Conservation (phyloP, 23 tunicate species). For the Styela clava region DNA sequence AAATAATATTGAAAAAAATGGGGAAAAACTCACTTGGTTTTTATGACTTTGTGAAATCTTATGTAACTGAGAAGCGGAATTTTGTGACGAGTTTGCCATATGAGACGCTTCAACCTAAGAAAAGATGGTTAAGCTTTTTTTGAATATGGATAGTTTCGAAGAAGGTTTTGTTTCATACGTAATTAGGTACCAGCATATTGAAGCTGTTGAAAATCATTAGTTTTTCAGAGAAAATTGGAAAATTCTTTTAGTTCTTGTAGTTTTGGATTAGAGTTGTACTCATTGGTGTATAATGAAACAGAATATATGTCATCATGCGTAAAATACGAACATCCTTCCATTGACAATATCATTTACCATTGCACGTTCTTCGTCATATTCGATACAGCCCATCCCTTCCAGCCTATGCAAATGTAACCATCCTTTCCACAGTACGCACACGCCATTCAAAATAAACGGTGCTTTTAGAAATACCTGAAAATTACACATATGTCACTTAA, state of each 20-base stretch:
- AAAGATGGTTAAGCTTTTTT: not conserved
- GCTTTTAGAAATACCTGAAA: slow-evolving; percentile 55
- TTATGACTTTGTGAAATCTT: slow-evolving; percentile 16
- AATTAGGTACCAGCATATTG: no score
- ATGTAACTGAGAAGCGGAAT: slow-evolving; percentile 10
- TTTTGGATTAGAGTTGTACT: no score
- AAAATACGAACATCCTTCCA: no score
- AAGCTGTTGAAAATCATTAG: no score
- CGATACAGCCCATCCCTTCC: slow-evolving; percentile 88
- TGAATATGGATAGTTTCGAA: no score
- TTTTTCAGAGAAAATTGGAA: no score
- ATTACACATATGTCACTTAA: not conserved
- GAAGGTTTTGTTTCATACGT: no score
- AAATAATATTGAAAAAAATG: no score
- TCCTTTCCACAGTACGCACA: slow-evolving; percentile 95
- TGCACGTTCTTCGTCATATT: slow-evolving; percentile 92
- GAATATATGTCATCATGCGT: no score
- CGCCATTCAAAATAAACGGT: slow-evolving; percentile 93
- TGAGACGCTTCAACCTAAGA: slow-evolving; percentile 10
- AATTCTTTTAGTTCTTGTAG: no score
- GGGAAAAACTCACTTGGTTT: slow-evolving; percentile 6
- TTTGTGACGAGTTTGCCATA: slow-evolving; percentile 8
- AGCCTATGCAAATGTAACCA: slow-evolving; percentile 67
- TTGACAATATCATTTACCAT: no score
- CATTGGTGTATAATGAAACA: no score